Evolutionary conservation across 2,888 invertebrate species (phyloP), one percentile per base, ranked within the genome.

Genomic region (Drosophila dives): DNA sequence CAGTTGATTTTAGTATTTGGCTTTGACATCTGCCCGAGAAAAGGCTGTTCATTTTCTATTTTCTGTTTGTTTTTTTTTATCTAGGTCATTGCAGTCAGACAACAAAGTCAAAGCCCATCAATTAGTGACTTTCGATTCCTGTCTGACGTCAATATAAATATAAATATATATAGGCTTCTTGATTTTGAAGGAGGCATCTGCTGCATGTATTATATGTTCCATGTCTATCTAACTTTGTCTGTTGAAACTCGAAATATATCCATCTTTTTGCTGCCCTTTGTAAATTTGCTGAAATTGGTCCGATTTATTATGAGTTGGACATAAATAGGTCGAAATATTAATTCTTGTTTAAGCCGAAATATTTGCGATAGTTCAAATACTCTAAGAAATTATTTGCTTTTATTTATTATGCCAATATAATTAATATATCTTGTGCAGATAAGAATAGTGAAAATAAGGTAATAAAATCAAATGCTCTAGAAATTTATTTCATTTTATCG

Each of bases 21-120:
- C 67, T 80, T 82, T 82, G 71, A 84, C 71, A 72, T 70, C 75
- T 76, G 77, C 38, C 71, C 53, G 48, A 36, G 49, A 53, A 86
- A 88, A 88, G 88, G 83, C 71, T 68, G 56, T 67, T 69, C 50
- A 15, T 15, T 69, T 66, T 75, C 87, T 84, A 84, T 89, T 84
- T 84, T 55, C 23, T 15, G 12, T 45, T 23, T 20, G 45, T 20
- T 2, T 38, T 17, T 38, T 56, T 23, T 38, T 51, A 51, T 69
- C 56, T 72, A 65, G 72, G 55, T 54, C 76, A 64, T 69, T 72
- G 45, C 64, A 60, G 48, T 50, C 53, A 38, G 26, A 55, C 12
- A n/a, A 23, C 23, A 45, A 45, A 45, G 15, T 45, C 23, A 45
- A 40, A 56, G n/a, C 17, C 15, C 11, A 53, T 59, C 63, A 58